Conservation (phyloP, 2,113 vertebrate species). For the Anolis sagrei region DNA sequence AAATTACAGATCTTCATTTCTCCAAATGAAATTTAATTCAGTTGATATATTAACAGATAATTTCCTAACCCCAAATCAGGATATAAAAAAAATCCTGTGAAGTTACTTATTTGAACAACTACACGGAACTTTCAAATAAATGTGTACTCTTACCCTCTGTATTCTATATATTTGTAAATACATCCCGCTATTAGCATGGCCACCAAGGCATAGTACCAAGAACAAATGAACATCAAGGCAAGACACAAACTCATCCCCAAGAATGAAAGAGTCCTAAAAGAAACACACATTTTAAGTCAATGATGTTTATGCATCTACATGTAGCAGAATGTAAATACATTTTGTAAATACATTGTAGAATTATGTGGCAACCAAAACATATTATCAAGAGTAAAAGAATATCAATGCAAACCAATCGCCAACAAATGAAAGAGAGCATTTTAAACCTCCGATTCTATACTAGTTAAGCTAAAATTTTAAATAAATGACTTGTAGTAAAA, state of each 20-base stretch:
- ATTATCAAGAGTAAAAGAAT: too few relatives aligned
- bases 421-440: too few relatives aligned
- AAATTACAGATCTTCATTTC: background rate
- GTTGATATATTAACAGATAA: background rate
- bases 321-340: conserved; percentile 24
- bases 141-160: conserved; percentile 87
- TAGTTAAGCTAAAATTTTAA: too few relatives aligned
- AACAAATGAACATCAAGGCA: conserved; percentile 96
- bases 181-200: conserved; percentile 93
- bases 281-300: conserved; percentile 48
- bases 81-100: background rate
- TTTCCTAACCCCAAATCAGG: background rate
- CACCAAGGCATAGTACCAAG: conserved; percentile 94
- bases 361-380: too few relatives aligned
- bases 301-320: conserved; percentile 55
- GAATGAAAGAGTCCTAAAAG: conserved; percentile 91
- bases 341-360: background rate
- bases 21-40: background rate
- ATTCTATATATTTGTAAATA: conserved; percentile 99
- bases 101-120: conserved; percentile 23
- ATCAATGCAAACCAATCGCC: too few relatives aligned
- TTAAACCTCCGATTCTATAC: too few relatives aligned
- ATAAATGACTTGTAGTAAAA: too few relatives aligned
- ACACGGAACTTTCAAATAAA: conserved; percentile 60
- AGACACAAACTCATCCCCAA: conserved; percentile 97